Conservation (phyloP, 2,113 vertebrate species). For the Brienomyrus brachyistius region DNA sequence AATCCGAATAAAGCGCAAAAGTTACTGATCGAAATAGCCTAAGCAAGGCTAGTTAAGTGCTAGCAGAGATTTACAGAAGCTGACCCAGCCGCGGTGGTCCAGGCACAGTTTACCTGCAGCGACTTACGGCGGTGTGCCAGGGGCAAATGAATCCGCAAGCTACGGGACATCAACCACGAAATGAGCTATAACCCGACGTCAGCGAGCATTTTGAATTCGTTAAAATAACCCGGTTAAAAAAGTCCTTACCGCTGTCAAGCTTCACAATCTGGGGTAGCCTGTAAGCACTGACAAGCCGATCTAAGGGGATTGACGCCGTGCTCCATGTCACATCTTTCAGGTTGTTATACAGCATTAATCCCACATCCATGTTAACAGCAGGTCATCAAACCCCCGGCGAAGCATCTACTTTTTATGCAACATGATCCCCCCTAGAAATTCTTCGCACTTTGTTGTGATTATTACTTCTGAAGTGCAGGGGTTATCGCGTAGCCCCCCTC, state of each 20-base stretch:
- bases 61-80: neutral
- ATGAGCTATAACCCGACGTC: neutral
- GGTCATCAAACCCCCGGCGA: conserved; percentile 18
- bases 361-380: conserved; percentile 62
- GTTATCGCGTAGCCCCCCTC: conserved; percentile 41
- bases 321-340: conserved; percentile 93
- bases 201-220: neutral
- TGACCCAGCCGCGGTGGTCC: neutral
- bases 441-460: conserved; percentile 29
- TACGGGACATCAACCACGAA: neutral
- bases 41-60: neutral
- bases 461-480: conserved; percentile 24
- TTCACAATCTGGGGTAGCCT: conserved; percentile 84
- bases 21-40: neutral
- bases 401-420: conserved; percentile 26
- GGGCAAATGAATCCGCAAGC: neutral
- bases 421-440: conserved; percentile 28
- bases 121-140: neutral
- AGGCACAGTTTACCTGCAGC: neutral
- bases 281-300: conserved; percentile 83
- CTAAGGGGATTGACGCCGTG: conserved; percentile 74
- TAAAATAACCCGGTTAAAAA: neutral
- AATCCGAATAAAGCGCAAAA: neutral
- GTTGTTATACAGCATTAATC: conserved; percentile 70
- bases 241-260: conserved; percentile 72